Evolutionary conservation across 2,113 vertebrate genomes (phyloP).

Genomic region (Mola mola): DNA sequence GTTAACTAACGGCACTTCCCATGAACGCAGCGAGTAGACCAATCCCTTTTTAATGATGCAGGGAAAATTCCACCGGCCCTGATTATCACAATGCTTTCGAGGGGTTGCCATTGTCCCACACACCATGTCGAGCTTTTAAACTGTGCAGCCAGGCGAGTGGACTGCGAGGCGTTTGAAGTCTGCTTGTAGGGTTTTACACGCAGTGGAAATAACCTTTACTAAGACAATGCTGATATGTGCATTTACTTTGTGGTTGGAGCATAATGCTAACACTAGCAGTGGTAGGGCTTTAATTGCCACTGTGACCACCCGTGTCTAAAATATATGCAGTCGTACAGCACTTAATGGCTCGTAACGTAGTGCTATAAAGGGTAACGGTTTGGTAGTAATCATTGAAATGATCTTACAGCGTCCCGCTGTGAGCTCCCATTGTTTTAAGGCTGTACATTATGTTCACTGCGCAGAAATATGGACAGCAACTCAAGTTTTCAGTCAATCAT

Average conservation of each 20-base stretch:
- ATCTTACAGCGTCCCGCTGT: neutral
- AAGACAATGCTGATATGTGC: slow-evolving; percentile 48
- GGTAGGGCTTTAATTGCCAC: slow-evolving; percentile 24
- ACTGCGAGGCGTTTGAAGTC: slow-evolving; percentile 57
- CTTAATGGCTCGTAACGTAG: slow-evolving; percentile 46
- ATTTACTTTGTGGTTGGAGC: slow-evolving; percentile 39
- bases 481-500: neutral
- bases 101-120: slow-evolving; percentile 65
- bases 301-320: slow-evolving; percentile 43
- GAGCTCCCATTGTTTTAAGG: neutral
- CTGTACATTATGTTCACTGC: neutral
- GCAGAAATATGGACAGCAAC: neutral
- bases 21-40: slow-evolving; percentile 57
- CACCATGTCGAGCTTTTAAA: slow-evolving; percentile 65
- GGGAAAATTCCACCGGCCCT: slow-evolving; percentile 73
- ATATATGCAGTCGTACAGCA: slow-evolving; percentile 38
- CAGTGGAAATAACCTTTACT: slow-evolving; percentile 8
- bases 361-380: slow-evolving; percentile 41
- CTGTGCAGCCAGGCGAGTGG: slow-evolving; percentile 68
- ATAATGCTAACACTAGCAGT: slow-evolving; percentile 29
- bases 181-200: slow-evolving; percentile 10
- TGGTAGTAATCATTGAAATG: neutral
- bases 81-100: slow-evolving; percentile 61
- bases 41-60: slow-evolving; percentile 81
- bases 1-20: slow-evolving; percentile 75